These are phyloP conservation scores for Adineta ricciae DNA, from an alignment of 2,888 invertebrate species.

Conservation along the genomic window DNA sequence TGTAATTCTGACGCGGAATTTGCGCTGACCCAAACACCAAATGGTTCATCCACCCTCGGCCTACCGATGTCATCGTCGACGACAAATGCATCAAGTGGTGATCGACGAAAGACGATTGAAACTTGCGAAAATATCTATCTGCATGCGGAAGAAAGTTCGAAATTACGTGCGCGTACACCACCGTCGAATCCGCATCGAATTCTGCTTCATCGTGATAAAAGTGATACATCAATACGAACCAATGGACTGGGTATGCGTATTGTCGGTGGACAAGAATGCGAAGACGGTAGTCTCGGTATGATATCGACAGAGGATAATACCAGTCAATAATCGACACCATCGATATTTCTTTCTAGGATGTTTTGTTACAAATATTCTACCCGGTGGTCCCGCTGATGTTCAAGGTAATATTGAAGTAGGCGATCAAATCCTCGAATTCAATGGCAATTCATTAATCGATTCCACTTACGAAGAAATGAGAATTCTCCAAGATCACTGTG, in stretches of 20 bases:
- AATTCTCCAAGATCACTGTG: conserved; percentile 74
- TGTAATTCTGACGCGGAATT: neutral
- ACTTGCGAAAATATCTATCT: conserved; percentile 34
- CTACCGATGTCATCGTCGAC: conserved; percentile 8
- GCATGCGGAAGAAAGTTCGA: conserved; percentile 32
- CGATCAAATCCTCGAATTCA: conserved; percentile 70
- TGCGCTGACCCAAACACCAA: neutral
- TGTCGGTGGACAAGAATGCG: conserved; percentile 77
- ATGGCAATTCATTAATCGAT: conserved; percentile 74
- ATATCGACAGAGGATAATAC: conserved; percentile 58
- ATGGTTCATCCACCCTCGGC: neutral
- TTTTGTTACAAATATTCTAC: conserved; percentile 61
- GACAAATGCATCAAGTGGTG: conserved; percentile 18
- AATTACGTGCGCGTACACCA: conserved; percentile 31
- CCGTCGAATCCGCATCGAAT: conserved; percentile 33
- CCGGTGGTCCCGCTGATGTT: conserved; percentile 74
- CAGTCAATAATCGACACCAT: neutral
- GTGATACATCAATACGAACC: conserved; percentile 43
- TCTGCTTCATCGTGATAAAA: conserved; percentile 29
- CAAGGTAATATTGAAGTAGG: conserved; percentile 70
- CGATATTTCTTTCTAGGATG: neutral
- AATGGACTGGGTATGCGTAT: conserved; percentile 87
- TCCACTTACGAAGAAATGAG: conserved; percentile 85
- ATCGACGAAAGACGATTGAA: conserved; percentile 33
- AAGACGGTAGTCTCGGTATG: conserved; percentile 74